These are phyloP conservation scores for Tribolium madens DNA, from an alignment of 1,140 invertebrate species.

Conservation along the genomic window DNA sequence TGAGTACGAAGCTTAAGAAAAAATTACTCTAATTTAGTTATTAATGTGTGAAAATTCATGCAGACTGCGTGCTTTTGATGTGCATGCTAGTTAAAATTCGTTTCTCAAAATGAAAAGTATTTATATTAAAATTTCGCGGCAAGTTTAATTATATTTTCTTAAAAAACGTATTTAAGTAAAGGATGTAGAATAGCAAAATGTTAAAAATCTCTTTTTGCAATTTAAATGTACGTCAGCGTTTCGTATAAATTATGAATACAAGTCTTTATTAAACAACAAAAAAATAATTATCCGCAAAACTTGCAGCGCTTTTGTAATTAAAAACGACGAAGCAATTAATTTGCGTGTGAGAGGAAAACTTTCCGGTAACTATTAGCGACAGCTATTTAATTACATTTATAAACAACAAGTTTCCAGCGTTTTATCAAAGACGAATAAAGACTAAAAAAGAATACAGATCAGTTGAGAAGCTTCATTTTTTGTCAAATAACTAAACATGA, in stretches of 20 bases:
- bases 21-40: background rate
- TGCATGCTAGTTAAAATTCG: slow-evolving; percentile 16
- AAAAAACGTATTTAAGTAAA: background rate
- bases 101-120: slow-evolving; percentile 4
- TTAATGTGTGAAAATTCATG: background rate
- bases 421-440: too few species aligned
- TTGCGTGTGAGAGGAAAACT: background rate
- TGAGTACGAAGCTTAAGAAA: background rate
- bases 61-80: background rate
- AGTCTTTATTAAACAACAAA: background rate
- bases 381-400: background rate
- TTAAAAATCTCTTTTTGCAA: background rate
- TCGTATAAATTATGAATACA: background rate
- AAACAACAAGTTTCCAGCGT: background rate
- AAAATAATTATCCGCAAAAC: background rate
- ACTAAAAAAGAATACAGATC: too few species aligned
- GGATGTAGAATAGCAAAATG: background rate
- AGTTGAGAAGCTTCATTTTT: too few species aligned
- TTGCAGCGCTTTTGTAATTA: background rate
- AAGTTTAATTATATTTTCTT: slow-evolving; percentile 10
- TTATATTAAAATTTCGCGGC: slow-evolving; percentile 18
- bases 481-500: too few species aligned
- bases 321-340: background rate
- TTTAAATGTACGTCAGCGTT: background rate
- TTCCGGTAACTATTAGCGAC: background rate